A percentile compares a stretch with the other conserved stretches of the same genome.
These are phyloP conservation scores for Diacarnus erythraeanus DNA, from an alignment of 37 sponge, comb jelly and placozoan species.

Conservation along the genomic window DNA sequence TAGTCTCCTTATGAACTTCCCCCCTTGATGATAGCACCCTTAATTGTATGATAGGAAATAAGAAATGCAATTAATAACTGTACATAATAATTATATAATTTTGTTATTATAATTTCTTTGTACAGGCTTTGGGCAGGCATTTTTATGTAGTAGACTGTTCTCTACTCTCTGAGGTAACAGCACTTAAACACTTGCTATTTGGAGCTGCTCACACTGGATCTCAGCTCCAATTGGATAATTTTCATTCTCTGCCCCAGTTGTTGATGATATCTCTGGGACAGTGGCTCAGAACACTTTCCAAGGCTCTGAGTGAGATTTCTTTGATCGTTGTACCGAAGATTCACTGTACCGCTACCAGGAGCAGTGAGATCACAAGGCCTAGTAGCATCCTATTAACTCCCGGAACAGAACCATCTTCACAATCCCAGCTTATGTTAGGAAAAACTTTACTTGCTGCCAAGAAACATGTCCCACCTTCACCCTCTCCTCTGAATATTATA, in stretches of 20 bases:
- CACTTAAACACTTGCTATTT: slow-evolving; percentile 21
- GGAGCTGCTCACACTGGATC: slow-evolving; percentile 39
- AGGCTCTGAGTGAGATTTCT: too few species aligned
- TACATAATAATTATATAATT: background rate
- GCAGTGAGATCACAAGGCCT: too few species aligned
- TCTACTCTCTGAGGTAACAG: background rate
- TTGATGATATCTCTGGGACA: slow-evolving; percentile 18
- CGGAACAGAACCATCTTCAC: too few species aligned
- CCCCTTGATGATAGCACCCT: slow-evolving; percentile 4
- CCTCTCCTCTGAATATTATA: too few species aligned
- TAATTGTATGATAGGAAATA: slow-evolving; percentile 10
- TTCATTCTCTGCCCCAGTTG: background rate
- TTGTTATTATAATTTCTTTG: background rate
- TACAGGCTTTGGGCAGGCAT: slow-evolving; percentile 62
- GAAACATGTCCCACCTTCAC: too few species aligned
- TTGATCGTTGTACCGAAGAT: too few species aligned
- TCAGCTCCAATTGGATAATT: slow-evolving; percentile 21
- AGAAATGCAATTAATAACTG: slow-evolving; percentile 8
- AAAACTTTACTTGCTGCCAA: too few species aligned
- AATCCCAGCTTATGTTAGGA: too few species aligned
- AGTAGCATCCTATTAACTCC: too few species aligned
- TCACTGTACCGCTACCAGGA: too few species aligned
- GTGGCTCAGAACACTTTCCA: slow-evolving; percentile 14
- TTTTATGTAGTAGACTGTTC: slow-evolving; percentile 31
- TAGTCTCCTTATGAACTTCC: background rate